These are phyloP conservation scores for Bombus ignitus DNA, from an alignment of 1,140 invertebrate species.

Conservation along the genomic window DNA sequence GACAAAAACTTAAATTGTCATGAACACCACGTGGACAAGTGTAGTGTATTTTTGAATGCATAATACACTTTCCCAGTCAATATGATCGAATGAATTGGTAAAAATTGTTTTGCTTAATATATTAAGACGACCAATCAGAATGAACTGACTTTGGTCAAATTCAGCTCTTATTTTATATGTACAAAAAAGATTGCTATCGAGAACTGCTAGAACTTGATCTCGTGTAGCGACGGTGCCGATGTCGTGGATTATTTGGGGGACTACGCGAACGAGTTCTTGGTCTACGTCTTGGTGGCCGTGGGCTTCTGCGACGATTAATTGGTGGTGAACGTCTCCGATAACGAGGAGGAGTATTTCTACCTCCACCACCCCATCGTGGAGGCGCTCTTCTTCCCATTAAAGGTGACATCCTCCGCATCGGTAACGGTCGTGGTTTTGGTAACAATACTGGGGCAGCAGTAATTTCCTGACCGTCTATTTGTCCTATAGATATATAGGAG, in stretches of 20 bases:
- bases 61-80: slow-evolving; percentile 48
- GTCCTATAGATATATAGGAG: slow-evolving; percentile 81
- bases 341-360: slow-evolving; percentile 80
- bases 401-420: slow-evolving; percentile 86
- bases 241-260: slow-evolving; percentile 83
- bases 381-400: slow-evolving; percentile 84
- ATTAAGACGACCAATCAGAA: slow-evolving; percentile 35
- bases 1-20: slow-evolving; percentile 25
- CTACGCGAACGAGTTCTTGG: slow-evolving; percentile 85
- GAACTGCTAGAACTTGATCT: slow-evolving; percentile 91
- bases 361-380: slow-evolving; percentile 81
- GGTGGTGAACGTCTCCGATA: slow-evolving; percentile 87
- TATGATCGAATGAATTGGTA: slow-evolving; percentile 42
- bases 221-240: slow-evolving; percentile 89
- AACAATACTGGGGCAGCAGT: slow-evolving; percentile 95
- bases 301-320: slow-evolving; percentile 86
- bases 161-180: slow-evolving; percentile 53
- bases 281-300: slow-evolving; percentile 84
- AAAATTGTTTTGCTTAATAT: slow-evolving; percentile 45
- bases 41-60: slow-evolving; percentile 25
- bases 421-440: slow-evolving; percentile 87
- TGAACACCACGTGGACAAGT: slow-evolving; percentile 13
- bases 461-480: slow-evolving; percentile 96
- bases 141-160: slow-evolving; percentile 43
- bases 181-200: slow-evolving; percentile 83